A percentile compares a stretch with the other conserved stretches of the same genome.
Evolutionary conservation across 2,888 invertebrate genomes (phyloP).

Genomic region (Cancer borealis): DNA sequence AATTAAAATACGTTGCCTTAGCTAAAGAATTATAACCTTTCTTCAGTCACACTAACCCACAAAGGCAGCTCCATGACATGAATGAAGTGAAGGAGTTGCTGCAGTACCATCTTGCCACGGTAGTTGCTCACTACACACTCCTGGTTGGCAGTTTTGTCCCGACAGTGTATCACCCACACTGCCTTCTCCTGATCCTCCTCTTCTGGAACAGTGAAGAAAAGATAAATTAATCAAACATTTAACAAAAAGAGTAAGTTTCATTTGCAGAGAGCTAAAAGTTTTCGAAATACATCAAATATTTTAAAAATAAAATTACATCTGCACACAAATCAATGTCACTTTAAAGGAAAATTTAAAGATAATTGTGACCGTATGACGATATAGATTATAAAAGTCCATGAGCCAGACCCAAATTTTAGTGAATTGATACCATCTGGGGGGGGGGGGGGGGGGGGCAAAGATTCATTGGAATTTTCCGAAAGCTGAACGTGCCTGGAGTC

Average conservation of each 20-base stretch:
- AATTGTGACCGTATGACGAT: no score
- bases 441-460: no score
- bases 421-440: no score
- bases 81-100: slow-evolving; percentile 54
- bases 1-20: background rate
- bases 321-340: no score
- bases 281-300: no score
- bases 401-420: no score
- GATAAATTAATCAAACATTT: background rate
- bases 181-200: slow-evolving; percentile 53
- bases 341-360: no score
- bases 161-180: slow-evolving; percentile 71
- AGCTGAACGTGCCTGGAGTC: no score
- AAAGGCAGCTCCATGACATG: slow-evolving; percentile 59
- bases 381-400: no score
- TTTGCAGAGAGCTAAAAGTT: background rate
- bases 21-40: background rate
- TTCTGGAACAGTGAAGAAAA: background rate
- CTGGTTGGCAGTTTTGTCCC: slow-evolving; percentile 26
- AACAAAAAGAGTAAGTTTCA: background rate
- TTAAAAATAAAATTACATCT: no score
- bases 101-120: slow-evolving; percentile 43
- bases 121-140: slow-evolving; percentile 68
- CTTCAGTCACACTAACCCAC: slow-evolving; percentile 57
- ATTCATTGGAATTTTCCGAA: no score